phyloP scores from a whole-genome alignment of 2,113 vertebrate genomes.

The Boulengerochromis microlepis region DNA sequence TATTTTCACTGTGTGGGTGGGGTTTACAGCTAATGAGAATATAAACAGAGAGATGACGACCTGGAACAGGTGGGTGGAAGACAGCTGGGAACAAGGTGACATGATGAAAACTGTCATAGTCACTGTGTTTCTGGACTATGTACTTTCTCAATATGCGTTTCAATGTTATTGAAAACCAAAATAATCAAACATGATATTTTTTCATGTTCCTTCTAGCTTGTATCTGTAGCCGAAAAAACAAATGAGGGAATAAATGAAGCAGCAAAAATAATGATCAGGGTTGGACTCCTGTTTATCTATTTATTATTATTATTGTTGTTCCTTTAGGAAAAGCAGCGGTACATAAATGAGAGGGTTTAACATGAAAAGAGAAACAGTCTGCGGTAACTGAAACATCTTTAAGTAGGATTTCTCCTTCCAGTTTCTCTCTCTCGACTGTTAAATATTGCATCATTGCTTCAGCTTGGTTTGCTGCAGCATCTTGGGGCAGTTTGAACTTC shows the following conservation, averaged over 20 bases:
- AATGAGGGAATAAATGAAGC: neutral
- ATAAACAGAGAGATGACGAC: neutral
- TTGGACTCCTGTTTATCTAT: neutral
- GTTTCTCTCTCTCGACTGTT: slow-evolving; percentile 15
- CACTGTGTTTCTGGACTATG: neutral
- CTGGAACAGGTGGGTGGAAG: neutral
- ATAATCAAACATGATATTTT: neutral
- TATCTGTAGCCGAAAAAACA: neutral
- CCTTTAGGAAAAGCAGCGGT: neutral
- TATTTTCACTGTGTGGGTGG: neutral
- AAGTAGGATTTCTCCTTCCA: neutral
- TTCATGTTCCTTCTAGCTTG: neutral
- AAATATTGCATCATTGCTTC: slow-evolving; percentile 12
- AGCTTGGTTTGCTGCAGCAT: neutral
- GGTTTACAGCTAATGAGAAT: neutral
- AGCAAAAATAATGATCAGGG: neutral
- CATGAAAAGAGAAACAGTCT: neutral
- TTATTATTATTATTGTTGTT: neutral
- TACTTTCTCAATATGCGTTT: too few species aligned
- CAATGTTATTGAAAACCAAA: neutral
- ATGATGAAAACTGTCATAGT: neutral
- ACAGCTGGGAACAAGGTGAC: neutral
- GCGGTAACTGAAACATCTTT: slow-evolving; percentile 14
- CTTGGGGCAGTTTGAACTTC: neutral
- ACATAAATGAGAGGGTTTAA: neutral